Conservation (phyloP, 1,140 invertebrate genomes). For the Drosophila albomicans region DNA sequence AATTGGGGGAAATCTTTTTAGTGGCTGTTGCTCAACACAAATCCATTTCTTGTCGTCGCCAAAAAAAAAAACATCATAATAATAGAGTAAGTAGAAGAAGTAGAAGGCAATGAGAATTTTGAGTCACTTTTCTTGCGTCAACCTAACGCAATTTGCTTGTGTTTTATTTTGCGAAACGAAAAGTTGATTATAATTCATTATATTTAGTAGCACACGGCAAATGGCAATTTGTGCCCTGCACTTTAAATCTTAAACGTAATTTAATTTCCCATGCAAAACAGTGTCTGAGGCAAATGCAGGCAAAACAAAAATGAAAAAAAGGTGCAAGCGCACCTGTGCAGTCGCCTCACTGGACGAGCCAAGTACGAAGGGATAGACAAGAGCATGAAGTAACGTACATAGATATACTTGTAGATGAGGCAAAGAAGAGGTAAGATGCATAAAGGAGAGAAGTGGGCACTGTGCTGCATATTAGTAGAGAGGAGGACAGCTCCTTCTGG, state of each 20-base stretch:
- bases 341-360: constrained; percentile 4
- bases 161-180: constrained; percentile 11
- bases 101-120: neutral
- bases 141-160: constrained; percentile 9
- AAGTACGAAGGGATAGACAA: neutral
- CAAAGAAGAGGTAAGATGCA: neutral
- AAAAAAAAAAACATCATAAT: neutral
- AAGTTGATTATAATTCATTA: constrained; percentile 65
- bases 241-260: constrained; percentile 72
- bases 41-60: neutral
- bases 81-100: too few species aligned
- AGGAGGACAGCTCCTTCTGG: constrained; percentile 32
- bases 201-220: constrained; percentile 45
- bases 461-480: constrained; percentile 44
- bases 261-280: constrained; percentile 68
- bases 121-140: constrained; percentile 5
- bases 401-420: neutral
- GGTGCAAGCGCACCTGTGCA: constrained; percentile 56
- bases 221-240: constrained; percentile 45
- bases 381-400: too few species aligned
- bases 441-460: neutral
- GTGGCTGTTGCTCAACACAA: neutral
- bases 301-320: neutral
- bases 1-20: constrained; percentile 6
- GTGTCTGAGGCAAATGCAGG: constrained; percentile 15